Base-by-base conservation (phyloP, 2,888 invertebrate genomes). In the Sthenelais limicola region DNA sequence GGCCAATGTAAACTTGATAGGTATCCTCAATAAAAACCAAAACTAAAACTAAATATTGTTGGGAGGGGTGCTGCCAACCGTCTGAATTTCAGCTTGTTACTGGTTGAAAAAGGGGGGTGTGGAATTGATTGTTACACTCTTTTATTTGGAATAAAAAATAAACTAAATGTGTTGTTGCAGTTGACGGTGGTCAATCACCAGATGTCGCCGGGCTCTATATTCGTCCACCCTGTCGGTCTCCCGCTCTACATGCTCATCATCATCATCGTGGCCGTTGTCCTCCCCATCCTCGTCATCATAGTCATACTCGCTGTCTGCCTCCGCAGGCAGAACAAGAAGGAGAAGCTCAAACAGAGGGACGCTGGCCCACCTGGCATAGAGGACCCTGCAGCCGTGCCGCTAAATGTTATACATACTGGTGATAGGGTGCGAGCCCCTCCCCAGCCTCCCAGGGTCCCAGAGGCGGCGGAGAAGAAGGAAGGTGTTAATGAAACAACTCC, bases 201-300 rank as follows among this genome's bases (percentile, higher is more conserved):
- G 30, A 68, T 9, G 12, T 48, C 47, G 1, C 69, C 69, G 24
- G 49, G 52, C 30, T 49, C 32, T 33, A 2, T 69, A 69, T 79
- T 78, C 51, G 77, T 80, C 21, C 74, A 21, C n/a, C n/a, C n/a
- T n/a, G n/a, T n/a, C n/a, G n/a, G n/a, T n/a, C n/a, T n/a, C n/a
- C n/a, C n/a, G n/a, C n/a, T n/a, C n/a, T n/a, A 78, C 15, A 82
- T 83, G 56, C 82, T 82, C 0, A 82, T 84, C 4, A 81, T 82
- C 9, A 75, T 84, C 4, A 81, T 85, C 9, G 73, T 84, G 5
- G 84, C 85, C 0, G 82, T 86, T n/a, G 82, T 84, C 28, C 74
- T 84, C 18, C 84, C 85, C 4, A 82, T 86, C 68, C 73, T 85
- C 43, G 79, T 83, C 33, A 83, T 84, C 74, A 81, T 83, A 24